phyloP scores from a whole-genome alignment of 1,140 invertebrate species.

The Agrypnia vestita region DNA sequence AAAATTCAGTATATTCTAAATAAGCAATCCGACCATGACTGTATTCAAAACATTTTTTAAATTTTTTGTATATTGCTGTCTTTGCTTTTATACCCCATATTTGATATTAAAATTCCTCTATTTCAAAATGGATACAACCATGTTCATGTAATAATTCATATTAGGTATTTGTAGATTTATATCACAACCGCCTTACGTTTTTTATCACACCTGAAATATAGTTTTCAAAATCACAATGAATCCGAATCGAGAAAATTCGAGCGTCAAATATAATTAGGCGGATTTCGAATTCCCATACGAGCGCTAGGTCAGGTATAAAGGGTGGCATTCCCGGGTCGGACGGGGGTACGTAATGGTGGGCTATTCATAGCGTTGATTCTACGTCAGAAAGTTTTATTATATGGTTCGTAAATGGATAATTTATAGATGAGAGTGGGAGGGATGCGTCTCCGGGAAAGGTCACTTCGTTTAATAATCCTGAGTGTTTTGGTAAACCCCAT shows the following conservation, averaged over 20 bases:
- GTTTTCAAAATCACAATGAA: background rate
- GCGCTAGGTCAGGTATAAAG: slow-evolving; percentile 55
- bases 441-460: slow-evolving; percentile 40
- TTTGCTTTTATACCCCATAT: too few relatives aligned
- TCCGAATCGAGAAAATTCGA: slow-evolving; percentile 1
- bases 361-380: slow-evolving; percentile 44
- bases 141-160: too few relatives aligned
- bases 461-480: slow-evolving; percentile 38
- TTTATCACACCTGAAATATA: too few relatives aligned
- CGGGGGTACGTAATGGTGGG: slow-evolving; percentile 57
- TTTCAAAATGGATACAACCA: too few relatives aligned
- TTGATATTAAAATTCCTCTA: too few relatives aligned
- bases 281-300: slow-evolving; percentile 32
- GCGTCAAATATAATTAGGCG: slow-evolving; percentile 6
- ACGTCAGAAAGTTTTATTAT: slow-evolving; percentile 57
- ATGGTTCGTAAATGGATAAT: slow-evolving; percentile 60
- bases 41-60: too few relatives aligned
- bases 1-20: too few relatives aligned
- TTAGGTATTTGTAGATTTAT: too few relatives aligned
- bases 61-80: too few relatives aligned
- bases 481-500: too few relatives aligned
- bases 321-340: slow-evolving; percentile 42
- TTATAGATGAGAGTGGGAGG: slow-evolving; percentile 57
- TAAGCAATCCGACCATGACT: too few relatives aligned
- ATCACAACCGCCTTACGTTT: too few relatives aligned